Evolutionary conservation across 2,113 vertebrate genomes (phyloP), one percentile per base, ranked within the genome.

Genomic region (Nerophis ophidion): DNA sequence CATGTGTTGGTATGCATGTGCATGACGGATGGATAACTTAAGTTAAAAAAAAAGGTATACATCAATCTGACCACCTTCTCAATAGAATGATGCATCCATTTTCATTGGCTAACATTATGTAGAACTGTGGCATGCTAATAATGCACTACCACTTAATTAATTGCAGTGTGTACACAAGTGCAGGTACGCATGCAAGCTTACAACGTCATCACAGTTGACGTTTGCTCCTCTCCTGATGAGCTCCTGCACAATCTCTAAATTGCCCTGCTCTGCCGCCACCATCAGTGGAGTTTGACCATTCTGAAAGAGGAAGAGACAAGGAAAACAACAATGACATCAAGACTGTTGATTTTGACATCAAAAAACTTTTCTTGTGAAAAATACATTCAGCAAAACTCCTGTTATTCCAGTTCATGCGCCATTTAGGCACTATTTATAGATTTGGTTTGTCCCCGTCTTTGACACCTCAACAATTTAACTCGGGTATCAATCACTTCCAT

Each of bases 271-370:
- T 49, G 96, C 92, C 2, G 96, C 94, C 76, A 99, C 71, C 96
- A 99, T 99, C 73, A 99, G 82, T 0, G 95, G 91, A 69, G 97
- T 99, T 89, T 97, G 96, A 59, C 97, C 94, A 54, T 90, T 95
- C 97, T 99, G 76, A 55, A 83, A 75, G 16, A 51, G 52, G 15
- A 16, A 47, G 26, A 76, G 9, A 7, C 15, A 48, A 38, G 44
- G 48, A 66, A 19, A 33, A 3, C 10, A 54, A 57, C 16, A 67
- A 12, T 44, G 48, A 38, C 55, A 64, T 8, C 6, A 38, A 38
- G 36, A 38, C 7, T 6, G 1, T 11, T 5, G 40, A 44, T 44
- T 12, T 3, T 11, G 40, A 44, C 4, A 44, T 44, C 12, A 44
- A 8, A 40, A 9, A 40, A 40, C 10, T 40, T 40, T 1, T 8